Conservation (phyloP, 2,888 invertebrate species). For the Neocrepidodera transversa region DNA sequence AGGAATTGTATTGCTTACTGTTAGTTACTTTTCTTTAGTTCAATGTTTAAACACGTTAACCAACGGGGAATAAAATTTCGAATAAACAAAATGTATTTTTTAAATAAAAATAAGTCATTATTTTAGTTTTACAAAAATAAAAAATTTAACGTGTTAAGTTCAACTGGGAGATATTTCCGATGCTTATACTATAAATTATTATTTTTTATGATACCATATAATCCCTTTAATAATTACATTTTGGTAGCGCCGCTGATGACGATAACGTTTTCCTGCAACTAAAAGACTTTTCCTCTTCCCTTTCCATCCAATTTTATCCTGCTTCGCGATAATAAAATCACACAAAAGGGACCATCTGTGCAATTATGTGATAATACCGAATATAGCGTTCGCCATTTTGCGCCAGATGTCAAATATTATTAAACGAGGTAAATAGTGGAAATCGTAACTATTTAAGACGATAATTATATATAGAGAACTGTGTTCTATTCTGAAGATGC, state of each 20-base stretch:
- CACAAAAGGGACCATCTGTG: conserved; percentile 31
- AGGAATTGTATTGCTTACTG: conserved; percentile 23
- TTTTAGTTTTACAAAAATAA: no score
- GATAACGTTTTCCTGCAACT: neutral
- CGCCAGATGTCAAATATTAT: conserved; percentile 31
- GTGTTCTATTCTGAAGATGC: neutral
- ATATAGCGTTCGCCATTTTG: conserved; percentile 20
- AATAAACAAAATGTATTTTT: no score
- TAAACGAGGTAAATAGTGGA: conserved; percentile 19
- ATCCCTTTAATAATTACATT: no score
- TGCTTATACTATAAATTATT: no score
- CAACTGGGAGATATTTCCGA: no score
- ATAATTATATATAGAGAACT: conserved; percentile 1
- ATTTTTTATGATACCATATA: no score
- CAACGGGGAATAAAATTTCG: no score
- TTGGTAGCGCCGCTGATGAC: neutral
- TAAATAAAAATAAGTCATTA: no score
- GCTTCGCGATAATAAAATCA: conserved; percentile 21
- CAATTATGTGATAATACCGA: conserved; percentile 29
- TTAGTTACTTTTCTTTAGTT: conserved; percentile 13
- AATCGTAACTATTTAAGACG: neutral
- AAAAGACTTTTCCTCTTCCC: conserved; percentile 1
- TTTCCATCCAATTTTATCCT: neutral
- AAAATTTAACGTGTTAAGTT: no score
- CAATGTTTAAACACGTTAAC: no score